Evolutionary conservation across 1,140 invertebrate species (phyloP).

Genomic region (Drosophila ambigua): DNA sequence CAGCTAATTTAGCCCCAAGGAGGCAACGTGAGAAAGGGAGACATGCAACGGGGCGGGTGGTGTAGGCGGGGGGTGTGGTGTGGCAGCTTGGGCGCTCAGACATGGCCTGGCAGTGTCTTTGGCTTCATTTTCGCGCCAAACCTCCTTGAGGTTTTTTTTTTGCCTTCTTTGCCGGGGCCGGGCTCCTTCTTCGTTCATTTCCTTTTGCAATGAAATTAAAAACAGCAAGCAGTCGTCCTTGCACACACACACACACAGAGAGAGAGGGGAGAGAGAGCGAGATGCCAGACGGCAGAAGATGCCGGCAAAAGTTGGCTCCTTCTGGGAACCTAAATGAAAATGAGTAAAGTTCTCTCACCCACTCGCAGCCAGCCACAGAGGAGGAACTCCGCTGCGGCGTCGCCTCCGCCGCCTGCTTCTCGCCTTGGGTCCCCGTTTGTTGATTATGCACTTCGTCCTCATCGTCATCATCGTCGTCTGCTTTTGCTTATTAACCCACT

Average conservation of each 20-base stretch:
- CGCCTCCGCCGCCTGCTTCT: neutral
- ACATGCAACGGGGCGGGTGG: neutral
- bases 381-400: neutral
- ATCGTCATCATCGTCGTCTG: conserved; percentile 64
- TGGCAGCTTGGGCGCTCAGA: conserved; percentile 66
- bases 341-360: conserved; percentile 68
- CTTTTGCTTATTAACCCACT: conserved; percentile 80
- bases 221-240: conserved; percentile 76
- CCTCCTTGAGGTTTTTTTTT: conserved; percentile 42
- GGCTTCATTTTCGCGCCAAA: conserved; percentile 68
- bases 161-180: conserved; percentile 21
- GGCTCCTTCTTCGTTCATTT: conserved; percentile 47
- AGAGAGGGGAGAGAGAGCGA: neutral
- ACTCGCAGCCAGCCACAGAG: conserved; percentile 23
- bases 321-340: conserved; percentile 45
- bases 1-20: conserved; percentile 68
- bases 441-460: conserved; percentile 76
- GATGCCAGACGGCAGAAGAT: conserved; percentile 15
- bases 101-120: conserved; percentile 71
- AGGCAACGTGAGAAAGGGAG: conserved; percentile 7
- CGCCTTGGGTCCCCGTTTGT: conserved; percentile 34
- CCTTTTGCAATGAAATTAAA: conserved; percentile 81
- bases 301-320: conserved; percentile 60
- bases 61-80: neutral
- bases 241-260: conserved; percentile 37